Base-by-base conservation (phyloP, 1,140 invertebrate genomes). In the Euura saliciscinereae region DNA sequence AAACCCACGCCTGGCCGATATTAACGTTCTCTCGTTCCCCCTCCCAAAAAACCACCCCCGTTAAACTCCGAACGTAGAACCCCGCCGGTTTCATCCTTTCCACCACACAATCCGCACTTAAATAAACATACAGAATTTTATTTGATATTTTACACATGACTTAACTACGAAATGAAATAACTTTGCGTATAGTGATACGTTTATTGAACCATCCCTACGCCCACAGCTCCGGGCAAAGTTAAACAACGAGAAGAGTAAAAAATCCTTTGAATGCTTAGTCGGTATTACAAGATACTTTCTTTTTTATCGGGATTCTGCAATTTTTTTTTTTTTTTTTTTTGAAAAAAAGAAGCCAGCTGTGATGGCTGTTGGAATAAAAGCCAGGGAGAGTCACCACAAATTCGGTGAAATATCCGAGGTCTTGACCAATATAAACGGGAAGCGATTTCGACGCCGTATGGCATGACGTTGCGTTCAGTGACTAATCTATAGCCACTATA, bases 1-100 rank as follows among this genome's bases (percentile, higher is more conserved):
- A 81, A 83, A 82, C 80, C 80, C 80, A 28, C 28, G 28, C 3
- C 8, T n/a, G 51, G 51, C 51, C 51, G 80, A 84, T 84, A 85
- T 85, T 84, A 84, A 85, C 83, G 82, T 83, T 80, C 80, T 76
- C 78, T 77, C 76, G 70, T 77, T 72, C 71, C 66, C 74, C 8
- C 69, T 51, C 10, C 44, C 66, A 28, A 28, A 28, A 28, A 28
- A 28, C 28, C 28, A 28, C 28, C 28, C n/a, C 28, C 28, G 28
- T 28, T 28, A 28, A 28, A 28, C 28, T 28, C 28, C 28, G 28
- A 28, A 28, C 28, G 28, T 28, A 28, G 13, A 11, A 8, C 51
- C 51, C 51, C 51, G 51, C 51, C 51, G 13, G 8, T n/a, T 5
- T n/a, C 51, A 59, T 59, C 51, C 8, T 59, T 10, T n/a, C 46